These are phyloP conservation scores for Siniperca obscura DNA, from an alignment of 2,797 vertebrate genomes.

Conservation along the genomic window DNA sequence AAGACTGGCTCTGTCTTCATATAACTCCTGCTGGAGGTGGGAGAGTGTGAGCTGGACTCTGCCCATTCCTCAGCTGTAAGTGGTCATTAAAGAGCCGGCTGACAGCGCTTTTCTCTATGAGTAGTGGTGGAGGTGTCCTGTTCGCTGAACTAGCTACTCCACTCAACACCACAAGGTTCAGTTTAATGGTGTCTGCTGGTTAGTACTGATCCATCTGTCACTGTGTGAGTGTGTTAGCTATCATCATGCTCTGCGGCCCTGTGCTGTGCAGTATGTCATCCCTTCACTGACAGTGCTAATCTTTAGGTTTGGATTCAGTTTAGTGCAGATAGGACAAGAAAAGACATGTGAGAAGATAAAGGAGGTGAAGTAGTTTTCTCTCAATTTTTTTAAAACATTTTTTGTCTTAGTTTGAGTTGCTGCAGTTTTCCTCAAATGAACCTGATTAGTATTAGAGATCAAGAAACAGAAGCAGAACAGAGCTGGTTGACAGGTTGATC, in stretches of 20 bases:
- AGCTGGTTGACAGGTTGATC: slow-evolving; percentile 54
- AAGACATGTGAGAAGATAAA: slow-evolving; percentile 42
- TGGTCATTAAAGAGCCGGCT: slow-evolving; percentile 81
- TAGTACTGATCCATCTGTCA: slow-evolving; percentile 78
- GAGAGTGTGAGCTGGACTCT: slow-evolving; percentile 67
- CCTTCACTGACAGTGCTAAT: slow-evolving; percentile 64
- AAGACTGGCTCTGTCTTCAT: slow-evolving; percentile 72
- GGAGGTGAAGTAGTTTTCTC: slow-evolving; percentile 21
- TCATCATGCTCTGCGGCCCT: slow-evolving; percentile 60
- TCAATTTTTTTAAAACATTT: background rate
- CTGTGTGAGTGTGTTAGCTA: slow-evolving; percentile 65
- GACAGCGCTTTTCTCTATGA: slow-evolving; percentile 77
- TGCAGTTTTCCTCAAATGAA: slow-evolving; percentile 35
- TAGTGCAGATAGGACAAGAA: slow-evolving; percentile 46
- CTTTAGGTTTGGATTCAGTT: slow-evolving; percentile 57
- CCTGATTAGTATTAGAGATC: slow-evolving; percentile 52
- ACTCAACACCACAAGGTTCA: slow-evolving; percentile 74
- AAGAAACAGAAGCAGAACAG: slow-evolving; percentile 40
- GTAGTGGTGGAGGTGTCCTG: slow-evolving; percentile 76
- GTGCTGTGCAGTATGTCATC: slow-evolving; percentile 54
- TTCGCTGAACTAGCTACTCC: slow-evolving; percentile 71
- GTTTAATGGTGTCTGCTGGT: slow-evolving; percentile 78
- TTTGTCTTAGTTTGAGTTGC: slow-evolving; percentile 33
- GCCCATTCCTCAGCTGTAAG: slow-evolving; percentile 81
- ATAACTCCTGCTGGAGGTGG: slow-evolving; percentile 76